Base-by-base conservation (phyloP, 2,888 invertebrate species). In the Lobophora halterata region DNA sequence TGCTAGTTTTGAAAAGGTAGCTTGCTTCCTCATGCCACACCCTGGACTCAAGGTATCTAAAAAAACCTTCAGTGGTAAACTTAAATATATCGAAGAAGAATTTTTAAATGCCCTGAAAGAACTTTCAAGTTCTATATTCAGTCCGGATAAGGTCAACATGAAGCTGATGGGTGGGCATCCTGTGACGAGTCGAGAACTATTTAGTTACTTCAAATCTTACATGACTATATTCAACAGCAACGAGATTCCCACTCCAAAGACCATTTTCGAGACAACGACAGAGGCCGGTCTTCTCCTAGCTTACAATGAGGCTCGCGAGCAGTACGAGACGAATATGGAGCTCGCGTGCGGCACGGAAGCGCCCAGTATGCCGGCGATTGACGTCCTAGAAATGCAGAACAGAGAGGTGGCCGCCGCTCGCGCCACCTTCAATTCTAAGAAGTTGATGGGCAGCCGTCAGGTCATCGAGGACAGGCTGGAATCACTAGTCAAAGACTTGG, bases 21-120 rank as follows among this genome's bases (percentile, higher is more conserved):
- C 30, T 1, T 49, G 45, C 18, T 52, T 47, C 12, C 23, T 52
- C 13, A 49, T 52, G 52, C 52, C 52, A 3, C 52, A 52, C 19
- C 52, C 52, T 21, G 52, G 52, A 4, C 47, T 52, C n/a, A 21
- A 27, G 3, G 47, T 52, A 1, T 12, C 28, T 4, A 40, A 36
- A 5, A 30, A 30, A 4, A 18, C 24, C 0, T 52, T 43, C 18
- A 33, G 23, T 5, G 45, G 52, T 51, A 35, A 16, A 16, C 13
- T 7, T 6, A 21, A 12, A 12, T 5, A 1, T 2, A 2, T n/a
- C 17, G 5, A 6, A 17, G 1, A 17, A n/a, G 25, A 31, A 1
- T 41, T 41, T 9, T 23, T 19, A 7, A 21, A 6, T 4, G 13
- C 27, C 5, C 11, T 41, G 10, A 35, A 27, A 17, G 21, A 23